Evolutionary conservation across 2,888 invertebrate genomes (phyloP).

Genomic region (Drosophila demipolita): DNA sequence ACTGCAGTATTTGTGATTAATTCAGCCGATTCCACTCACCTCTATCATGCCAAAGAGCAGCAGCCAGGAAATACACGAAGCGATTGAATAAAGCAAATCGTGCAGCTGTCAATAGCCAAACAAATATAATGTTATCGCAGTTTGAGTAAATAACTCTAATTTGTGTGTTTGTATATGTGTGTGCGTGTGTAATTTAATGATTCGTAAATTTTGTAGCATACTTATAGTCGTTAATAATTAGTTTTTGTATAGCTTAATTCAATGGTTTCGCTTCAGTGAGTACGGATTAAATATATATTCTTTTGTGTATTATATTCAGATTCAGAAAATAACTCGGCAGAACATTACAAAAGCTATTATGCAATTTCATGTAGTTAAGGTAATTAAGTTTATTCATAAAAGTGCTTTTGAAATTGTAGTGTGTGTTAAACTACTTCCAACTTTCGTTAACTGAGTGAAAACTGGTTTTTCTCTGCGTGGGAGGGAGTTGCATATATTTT

Average conservation of each 20-base stretch:
- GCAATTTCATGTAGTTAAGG: background rate
- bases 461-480: background rate
- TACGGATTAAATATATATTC: background rate
- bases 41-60: constrained; percentile 71
- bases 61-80: constrained; percentile 69
- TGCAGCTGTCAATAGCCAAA: constrained; percentile 55
- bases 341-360: background rate
- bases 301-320: background rate
- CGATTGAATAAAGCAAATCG: constrained; percentile 59
- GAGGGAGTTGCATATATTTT: background rate
- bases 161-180: background rate
- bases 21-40: constrained; percentile 38
- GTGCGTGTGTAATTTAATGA: background rate
- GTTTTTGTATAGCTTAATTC: background rate
- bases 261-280: background rate
- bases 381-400: background rate
- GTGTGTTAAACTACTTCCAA: background rate
- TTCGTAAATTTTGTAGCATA: constrained; percentile 1
- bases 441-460: background rate
- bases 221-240: background rate
- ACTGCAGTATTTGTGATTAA: background rate
- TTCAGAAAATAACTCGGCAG: background rate
- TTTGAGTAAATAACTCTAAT: background rate
- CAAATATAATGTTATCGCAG: background rate
- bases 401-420: background rate